Percentiles rank a stretch among this genome's conserved stretches.
Evolutionary conservation across 2,797 vertebrate species (phyloP).

Genomic region (Pangasius mekongensis): DNA sequence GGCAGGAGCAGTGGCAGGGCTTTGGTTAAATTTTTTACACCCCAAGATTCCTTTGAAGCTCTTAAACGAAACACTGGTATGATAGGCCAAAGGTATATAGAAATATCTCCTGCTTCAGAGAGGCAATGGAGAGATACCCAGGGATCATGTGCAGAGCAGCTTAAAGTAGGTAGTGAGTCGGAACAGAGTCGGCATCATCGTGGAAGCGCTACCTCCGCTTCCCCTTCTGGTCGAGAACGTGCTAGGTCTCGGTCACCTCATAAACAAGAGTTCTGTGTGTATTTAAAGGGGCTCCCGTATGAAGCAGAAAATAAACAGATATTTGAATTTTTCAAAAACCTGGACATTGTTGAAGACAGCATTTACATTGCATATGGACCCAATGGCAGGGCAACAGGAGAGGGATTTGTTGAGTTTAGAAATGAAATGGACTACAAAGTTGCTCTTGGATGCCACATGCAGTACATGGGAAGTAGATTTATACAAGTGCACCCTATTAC

Average conservation of each 20-base stretch:
- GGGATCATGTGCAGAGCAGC: slow-evolving; percentile 62
- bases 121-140: slow-evolving; percentile 87
- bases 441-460: slow-evolving; percentile 94
- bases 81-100: slow-evolving; percentile 95
- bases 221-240: slow-evolving; percentile 79
- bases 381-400: slow-evolving; percentile 94
- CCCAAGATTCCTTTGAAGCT: slow-evolving; percentile 95
- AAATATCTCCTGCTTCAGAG: slow-evolving; percentile 91
- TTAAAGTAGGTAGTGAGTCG: slow-evolving; percentile 41
- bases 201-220: slow-evolving; percentile 60
- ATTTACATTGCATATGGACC: slow-evolving; percentile 97
- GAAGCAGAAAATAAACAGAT: slow-evolving; percentile 97
- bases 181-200: slow-evolving; percentile 71
- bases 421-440: slow-evolving; percentile 91
- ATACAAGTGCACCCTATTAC: slow-evolving; percentile 97
- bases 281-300: slow-evolving; percentile 96
- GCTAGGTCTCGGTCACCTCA: slow-evolving; percentile 94
- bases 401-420: slow-evolving; percentile 96
- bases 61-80: slow-evolving; percentile 91
- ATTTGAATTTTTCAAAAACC: slow-evolving; percentile 96
- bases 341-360: slow-evolving; percentile 93
- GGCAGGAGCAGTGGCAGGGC: slow-evolving; percentile 91
- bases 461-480: slow-evolving; percentile 97
- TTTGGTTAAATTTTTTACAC: slow-evolving; percentile 91
- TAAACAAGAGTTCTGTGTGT: slow-evolving; percentile 91